These are phyloP conservation scores for Caenorhabditis auriculariae DNA, from an alignment of 2,888 invertebrate genomes.

Conservation along the genomic window DNA sequence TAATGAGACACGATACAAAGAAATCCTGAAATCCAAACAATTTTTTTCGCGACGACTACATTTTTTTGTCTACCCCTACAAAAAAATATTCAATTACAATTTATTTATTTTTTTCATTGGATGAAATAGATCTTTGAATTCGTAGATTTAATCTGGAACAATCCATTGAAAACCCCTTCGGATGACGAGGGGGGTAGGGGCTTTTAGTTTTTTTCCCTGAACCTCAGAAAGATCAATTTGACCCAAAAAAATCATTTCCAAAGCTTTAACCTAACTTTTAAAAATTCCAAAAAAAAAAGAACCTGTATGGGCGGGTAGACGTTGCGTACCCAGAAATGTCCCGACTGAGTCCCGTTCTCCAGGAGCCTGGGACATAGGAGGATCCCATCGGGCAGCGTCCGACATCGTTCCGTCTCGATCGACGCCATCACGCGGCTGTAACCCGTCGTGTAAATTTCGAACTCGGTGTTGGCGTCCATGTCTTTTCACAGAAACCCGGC, in stretches of 20 bases:
- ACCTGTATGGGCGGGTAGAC: conserved; percentile 61
- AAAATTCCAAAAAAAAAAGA: conserved; percentile 5
- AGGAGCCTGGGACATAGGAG: conserved; percentile 24
- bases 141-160: neutral
- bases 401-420: conserved; percentile 18
- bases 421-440: conserved; percentile 31
- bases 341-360: conserved; percentile 11
- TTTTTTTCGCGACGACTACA: too few relatives aligned
- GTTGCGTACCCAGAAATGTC: conserved; percentile 47
- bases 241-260: too few relatives aligned
- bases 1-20: too few relatives aligned
- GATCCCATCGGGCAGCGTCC: conserved; percentile 18
- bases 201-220: neutral
- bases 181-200: neutral
- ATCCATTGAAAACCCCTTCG: neutral
- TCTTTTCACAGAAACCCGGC: conserved; percentile 8
- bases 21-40: too few relatives aligned
- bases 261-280: neutral
- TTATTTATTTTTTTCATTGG: too few relatives aligned
- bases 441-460: conserved; percentile 15
- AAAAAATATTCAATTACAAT: too few relatives aligned
- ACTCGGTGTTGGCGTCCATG: conserved; percentile 25
- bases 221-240: neutral
- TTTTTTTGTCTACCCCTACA: too few relatives aligned
- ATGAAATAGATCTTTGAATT: neutral